A percentile compares a stretch with the other conserved stretches of the same genome.
Evolutionary conservation across 1,140 invertebrate species (phyloP).

Genomic region (Diorhabda elongata): DNA sequence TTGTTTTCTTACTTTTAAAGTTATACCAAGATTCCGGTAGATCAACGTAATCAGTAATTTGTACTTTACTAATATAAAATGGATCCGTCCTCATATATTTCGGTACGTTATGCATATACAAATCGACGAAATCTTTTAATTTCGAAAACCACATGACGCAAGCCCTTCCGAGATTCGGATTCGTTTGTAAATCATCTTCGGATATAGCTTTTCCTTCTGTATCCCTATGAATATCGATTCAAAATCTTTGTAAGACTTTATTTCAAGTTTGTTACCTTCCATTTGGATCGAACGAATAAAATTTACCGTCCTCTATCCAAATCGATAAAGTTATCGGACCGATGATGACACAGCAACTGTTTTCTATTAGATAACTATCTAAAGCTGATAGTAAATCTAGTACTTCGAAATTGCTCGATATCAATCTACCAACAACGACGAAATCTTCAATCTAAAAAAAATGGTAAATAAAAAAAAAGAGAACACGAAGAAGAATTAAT

Average conservation of each 20-base stretch:
- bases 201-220: not conserved
- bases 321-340: slow-evolving; percentile 39
- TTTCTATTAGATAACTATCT: slow-evolving; percentile 34
- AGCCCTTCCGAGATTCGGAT: slow-evolving; percentile 31
- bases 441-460: slow-evolving; percentile 26
- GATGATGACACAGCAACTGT: slow-evolving; percentile 37
- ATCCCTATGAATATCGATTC: slow-evolving; percentile 15
- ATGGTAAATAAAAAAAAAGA: not conserved
- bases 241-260: not conserved
- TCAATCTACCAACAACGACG: slow-evolving; percentile 35
- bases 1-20: slow-evolving; percentile 46
- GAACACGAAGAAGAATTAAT: no score
- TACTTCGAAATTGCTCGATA: slow-evolving; percentile 32
- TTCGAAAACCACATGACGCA: slow-evolving; percentile 39
- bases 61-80: slow-evolving; percentile 50
- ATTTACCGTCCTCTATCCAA: slow-evolving; percentile 36
- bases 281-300: slow-evolving; percentile 43
- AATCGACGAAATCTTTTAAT: slow-evolving; percentile 36
- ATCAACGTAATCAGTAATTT: slow-evolving; percentile 45
- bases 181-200: slow-evolving; percentile 3
- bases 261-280: slow-evolving; percentile 24
- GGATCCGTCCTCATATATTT: slow-evolving; percentile 45
- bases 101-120: slow-evolving; percentile 46
- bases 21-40: slow-evolving; percentile 50
- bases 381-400: slow-evolving; percentile 39